Conservation (phyloP, 2,797 vertebrate species). For the Erethizon dorsatum region DNA sequence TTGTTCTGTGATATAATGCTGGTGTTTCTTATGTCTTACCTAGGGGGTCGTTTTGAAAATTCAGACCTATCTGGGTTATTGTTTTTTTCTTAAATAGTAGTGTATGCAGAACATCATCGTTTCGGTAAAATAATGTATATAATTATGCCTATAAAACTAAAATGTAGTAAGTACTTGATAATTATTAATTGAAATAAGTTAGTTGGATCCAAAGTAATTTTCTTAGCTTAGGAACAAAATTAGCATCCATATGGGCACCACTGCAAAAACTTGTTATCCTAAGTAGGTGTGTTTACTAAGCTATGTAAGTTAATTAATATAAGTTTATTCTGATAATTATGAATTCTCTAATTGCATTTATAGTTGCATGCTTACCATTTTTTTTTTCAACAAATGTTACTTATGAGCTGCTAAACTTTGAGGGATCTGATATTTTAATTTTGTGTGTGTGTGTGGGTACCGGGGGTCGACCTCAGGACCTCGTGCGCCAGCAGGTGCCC, state of each 20-base stretch:
- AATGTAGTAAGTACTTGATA: conserved; percentile 1
- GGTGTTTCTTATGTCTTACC: conserved; percentile 14
- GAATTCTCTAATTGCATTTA: conserved; percentile 68
- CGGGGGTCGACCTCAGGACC: too few relatives aligned
- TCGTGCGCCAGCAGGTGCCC: too few relatives aligned
- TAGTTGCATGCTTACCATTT: neutral
- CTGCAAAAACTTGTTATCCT: conserved; percentile 26
- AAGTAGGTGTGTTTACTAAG: conserved; percentile 52
- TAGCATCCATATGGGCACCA: neutral
- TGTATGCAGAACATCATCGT: neutral
- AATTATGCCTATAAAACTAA: conserved; percentile 45
- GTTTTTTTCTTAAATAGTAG: neutral
- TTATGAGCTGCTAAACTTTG: conserved; percentile 26
- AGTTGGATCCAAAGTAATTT: conserved; percentile 58
- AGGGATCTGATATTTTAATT: conserved; percentile 13
- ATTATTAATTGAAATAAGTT: conserved; percentile 65
- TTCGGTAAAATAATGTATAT: conserved; percentile 28
- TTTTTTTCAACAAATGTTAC: conserved; percentile 28
- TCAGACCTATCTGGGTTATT: neutral
- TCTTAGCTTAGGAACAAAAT: conserved; percentile 61
- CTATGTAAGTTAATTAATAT: conserved; percentile 65
- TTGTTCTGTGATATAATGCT: neutral
- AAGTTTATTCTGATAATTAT: conserved; percentile 49
- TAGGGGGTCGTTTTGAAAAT: conserved; percentile 40
- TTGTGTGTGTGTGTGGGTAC: too few relatives aligned